A percentile compares a stretch with the other conserved stretches of the same genome.
phyloP scores from a whole-genome alignment of 2,113 vertebrate species.

The Tragelaphus imberbis region DNA sequence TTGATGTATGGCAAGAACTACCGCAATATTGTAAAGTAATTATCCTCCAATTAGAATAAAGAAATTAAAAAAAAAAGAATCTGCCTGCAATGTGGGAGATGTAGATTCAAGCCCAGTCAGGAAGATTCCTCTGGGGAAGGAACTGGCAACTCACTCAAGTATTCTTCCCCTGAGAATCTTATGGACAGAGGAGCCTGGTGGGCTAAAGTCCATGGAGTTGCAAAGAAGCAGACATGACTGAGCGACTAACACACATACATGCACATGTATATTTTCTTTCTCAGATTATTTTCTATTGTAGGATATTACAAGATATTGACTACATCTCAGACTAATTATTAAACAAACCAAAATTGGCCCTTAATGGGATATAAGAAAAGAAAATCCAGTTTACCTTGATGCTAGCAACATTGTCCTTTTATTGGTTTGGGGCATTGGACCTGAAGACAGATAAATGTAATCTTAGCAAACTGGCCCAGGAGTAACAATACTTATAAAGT shows the following conservation, averaged over 20 bases:
- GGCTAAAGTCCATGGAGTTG: neutral
- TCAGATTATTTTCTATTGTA: neutral
- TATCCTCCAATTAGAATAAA: neutral
- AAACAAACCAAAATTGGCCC: neutral
- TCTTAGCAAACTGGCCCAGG: neutral
- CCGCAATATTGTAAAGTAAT: neutral
- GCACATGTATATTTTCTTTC: neutral
- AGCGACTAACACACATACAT: neutral
- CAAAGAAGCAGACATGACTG: neutral
- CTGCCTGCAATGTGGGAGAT: neutral
- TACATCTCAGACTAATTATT: neutral
- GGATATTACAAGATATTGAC: neutral
- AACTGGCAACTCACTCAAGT: neutral
- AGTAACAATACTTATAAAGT: neutral
- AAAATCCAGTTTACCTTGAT: neutral
- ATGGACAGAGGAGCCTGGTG: neutral
- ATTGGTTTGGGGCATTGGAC: neutral
- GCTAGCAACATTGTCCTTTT: neutral
- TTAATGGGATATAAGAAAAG: neutral
- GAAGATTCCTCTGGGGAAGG: neutral
- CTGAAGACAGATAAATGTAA: neutral
- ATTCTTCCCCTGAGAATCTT: neutral
- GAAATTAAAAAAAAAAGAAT: neutral
- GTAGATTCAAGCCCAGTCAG: neutral
- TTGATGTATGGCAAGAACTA: neutral